phyloP scores from a whole-genome alignment of 2,113 vertebrate species.

The Prunella himalayana region DNA sequence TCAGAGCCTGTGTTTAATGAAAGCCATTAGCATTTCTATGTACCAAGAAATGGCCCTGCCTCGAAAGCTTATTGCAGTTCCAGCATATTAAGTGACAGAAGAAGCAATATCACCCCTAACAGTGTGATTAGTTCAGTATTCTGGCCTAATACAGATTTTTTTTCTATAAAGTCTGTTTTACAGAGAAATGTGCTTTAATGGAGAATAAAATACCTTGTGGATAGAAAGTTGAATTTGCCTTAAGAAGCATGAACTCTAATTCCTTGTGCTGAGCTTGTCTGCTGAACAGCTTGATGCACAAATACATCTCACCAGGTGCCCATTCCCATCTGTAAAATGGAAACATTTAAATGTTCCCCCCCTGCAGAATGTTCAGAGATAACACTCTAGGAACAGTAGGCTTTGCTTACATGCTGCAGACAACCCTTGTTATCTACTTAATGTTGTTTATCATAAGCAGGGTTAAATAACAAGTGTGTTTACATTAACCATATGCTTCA shows the following conservation, averaged over 20 bases:
- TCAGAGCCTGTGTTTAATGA: neutral
- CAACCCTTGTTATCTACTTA: neutral
- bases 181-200: neutral
- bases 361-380: neutral
- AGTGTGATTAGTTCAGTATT: neutral
- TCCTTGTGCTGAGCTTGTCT: neutral
- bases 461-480: neutral
- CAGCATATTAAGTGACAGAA: neutral
- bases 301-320: neutral
- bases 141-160: neutral
- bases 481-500: neutral
- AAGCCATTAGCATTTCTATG: neutral
- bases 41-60: neutral
- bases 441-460: neutral
- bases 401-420: neutral
- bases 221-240: neutral
- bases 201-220: neutral
- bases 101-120: neutral
- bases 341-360: neutral
- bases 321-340: neutral
- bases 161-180: neutral
- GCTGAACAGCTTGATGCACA: neutral
- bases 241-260: neutral
- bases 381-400: neutral
- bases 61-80: neutral